phyloP scores from a whole-genome alignment of 1,140 invertebrate species.

The Phymastichus coffea region DNA sequence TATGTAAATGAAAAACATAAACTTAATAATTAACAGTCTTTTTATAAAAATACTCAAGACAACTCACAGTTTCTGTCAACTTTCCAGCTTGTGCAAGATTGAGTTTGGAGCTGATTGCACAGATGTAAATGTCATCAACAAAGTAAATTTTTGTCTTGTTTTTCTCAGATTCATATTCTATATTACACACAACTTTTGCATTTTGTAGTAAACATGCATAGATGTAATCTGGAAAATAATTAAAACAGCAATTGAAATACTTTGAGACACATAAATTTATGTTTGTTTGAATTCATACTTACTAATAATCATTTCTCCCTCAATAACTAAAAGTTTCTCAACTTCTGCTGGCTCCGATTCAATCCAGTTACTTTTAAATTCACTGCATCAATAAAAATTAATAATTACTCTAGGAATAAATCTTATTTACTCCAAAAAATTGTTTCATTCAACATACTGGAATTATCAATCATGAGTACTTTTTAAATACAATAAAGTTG shows the following conservation, averaged over 20 bases:
- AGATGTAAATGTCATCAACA: conserved; percentile 39
- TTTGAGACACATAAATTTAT: too few relatives aligned
- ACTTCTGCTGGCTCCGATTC: conserved; percentile 34
- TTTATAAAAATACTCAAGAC: background rate
- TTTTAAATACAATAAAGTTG: too few relatives aligned
- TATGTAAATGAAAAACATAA: conserved; percentile 31
- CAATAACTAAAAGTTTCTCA: conserved; percentile 40
- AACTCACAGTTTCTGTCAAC: conserved; percentile 37
- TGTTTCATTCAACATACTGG: background rate
- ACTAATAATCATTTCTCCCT: conserved; percentile 42
- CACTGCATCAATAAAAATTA: conserved; percentile 18
- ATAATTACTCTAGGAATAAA: background rate
- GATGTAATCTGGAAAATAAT: conserved; percentile 11
- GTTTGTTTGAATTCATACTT: too few relatives aligned
- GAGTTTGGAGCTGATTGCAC: conserved; percentile 37
- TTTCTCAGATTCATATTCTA: conserved; percentile 36
- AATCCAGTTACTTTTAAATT: conserved; percentile 38
- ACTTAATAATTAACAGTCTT: conserved; percentile 10
- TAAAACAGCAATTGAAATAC: conserved; percentile 1
- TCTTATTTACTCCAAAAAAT: too few relatives aligned
- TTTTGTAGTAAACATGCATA: conserved; percentile 29
- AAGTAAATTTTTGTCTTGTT: conserved; percentile 39
- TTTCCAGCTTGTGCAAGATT: conserved; percentile 39
- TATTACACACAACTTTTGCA: conserved; percentile 37
- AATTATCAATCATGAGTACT: background rate